Percentiles rank a stretch among this genome's conserved stretches.
These are phyloP conservation scores for Protonibea diacanthus DNA, from an alignment of 2,797 vertebrate species.

Conservation along the genomic window DNA sequence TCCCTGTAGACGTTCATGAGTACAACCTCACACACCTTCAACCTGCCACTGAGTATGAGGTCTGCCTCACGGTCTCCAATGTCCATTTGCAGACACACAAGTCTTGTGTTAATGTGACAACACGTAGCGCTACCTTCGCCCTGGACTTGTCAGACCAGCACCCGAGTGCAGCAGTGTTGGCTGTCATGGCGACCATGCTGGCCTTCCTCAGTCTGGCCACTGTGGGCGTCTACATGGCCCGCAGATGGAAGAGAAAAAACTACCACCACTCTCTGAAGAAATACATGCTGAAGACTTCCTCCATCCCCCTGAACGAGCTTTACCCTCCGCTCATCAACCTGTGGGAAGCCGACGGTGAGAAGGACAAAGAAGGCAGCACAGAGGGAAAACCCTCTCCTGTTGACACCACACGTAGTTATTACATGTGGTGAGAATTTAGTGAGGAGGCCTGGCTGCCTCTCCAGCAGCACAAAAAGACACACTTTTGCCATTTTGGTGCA, in stretches of 20 bases:
- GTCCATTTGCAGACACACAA: conserved; percentile 95
- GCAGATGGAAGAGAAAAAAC: conserved; percentile 96
- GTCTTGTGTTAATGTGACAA: conserved; percentile 97
- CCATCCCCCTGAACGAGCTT: conserved; percentile 97
- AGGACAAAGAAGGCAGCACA: conserved; percentile 93
- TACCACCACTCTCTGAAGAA: conserved; percentile 99
- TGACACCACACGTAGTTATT: conserved; percentile 98
- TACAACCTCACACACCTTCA: conserved; percentile 98
- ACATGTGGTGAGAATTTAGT: conserved; percentile 96
- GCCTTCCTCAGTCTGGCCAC: conserved; percentile 94
- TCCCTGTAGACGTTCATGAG: conserved; percentile 96
- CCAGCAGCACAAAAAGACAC: conserved; percentile 90
- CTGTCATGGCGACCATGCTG: conserved; percentile 93
- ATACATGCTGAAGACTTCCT: conserved; percentile 99
- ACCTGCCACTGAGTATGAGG: conserved; percentile 95
- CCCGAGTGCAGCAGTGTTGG: conserved; percentile 92
- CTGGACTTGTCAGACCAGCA: conserved; percentile 92
- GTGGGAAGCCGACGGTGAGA: conserved; percentile 97
- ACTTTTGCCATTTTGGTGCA: conserved; percentile 95
- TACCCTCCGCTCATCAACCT: conserved; percentile 99
- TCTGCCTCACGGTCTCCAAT: conserved; percentile 96
- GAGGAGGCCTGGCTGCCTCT: conserved; percentile 84
- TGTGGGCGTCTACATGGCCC: conserved; percentile 90
- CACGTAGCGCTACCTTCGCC: conserved; percentile 90
- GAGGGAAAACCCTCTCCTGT: conserved; percentile 94